Conservation (phyloP, 1,140 invertebrate genomes). For the Stegodyphus mimosarum region DNA sequence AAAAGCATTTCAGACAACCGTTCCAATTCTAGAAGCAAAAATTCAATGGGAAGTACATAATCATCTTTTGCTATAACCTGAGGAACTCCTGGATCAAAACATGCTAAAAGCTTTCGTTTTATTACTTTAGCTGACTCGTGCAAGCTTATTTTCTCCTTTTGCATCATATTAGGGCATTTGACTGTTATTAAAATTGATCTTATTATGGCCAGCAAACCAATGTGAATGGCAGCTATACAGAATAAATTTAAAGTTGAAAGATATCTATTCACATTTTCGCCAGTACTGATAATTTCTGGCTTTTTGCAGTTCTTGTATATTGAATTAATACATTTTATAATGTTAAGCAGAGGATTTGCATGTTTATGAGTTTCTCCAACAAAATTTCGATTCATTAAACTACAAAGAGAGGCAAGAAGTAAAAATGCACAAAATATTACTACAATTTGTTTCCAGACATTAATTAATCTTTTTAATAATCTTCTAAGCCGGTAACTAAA, state of each 20-base stretch:
- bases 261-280: neutral
- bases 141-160: neutral
- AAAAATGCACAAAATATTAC: slow-evolving; percentile 7
- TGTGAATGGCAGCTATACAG: slow-evolving; percentile 3
- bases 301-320: neutral
- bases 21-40: slow-evolving; percentile 46
- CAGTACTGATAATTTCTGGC: slow-evolving; percentile 9
- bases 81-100: neutral
- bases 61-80: slow-evolving; percentile 2
- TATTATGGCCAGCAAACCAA: slow-evolving; percentile 17
- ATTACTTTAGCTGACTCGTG: neutral
- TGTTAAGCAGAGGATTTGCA: slow-evolving; percentile 10
- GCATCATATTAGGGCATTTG: neutral
- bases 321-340: slow-evolving; percentile 18
- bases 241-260: neutral
- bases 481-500: slow-evolving; percentile 17
- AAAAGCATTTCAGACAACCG: slow-evolving; percentile 16
- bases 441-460: slow-evolving; percentile 1
- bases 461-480: slow-evolving; percentile 1
- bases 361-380: neutral
- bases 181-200: slow-evolving; percentile 24
- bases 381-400: slow-evolving; percentile 14
- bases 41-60: slow-evolving; percentile 25
- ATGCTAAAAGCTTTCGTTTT: neutral
- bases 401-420: neutral